Evolutionary conservation across 2,888 invertebrate genomes (phyloP).

Genomic region (Agonopterix alstromeriana): DNA sequence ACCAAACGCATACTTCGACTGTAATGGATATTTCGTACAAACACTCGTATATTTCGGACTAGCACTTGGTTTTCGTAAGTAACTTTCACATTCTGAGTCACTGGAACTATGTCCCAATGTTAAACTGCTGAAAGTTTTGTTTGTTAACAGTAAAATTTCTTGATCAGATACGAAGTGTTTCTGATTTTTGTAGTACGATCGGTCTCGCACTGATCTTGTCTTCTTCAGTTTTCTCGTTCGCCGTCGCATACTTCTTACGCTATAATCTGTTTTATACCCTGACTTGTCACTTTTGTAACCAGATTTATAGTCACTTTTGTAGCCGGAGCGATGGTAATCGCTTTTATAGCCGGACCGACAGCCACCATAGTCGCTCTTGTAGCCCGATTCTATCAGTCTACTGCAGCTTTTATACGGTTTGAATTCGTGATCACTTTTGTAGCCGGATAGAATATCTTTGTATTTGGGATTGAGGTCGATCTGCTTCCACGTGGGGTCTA

Average conservation of each 20-base stretch:
- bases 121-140: slow-evolving; percentile 70
- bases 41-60: slow-evolving; percentile 68
- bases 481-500: slow-evolving; percentile 80
- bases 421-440: slow-evolving; percentile 77
- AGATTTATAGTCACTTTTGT: slow-evolving; percentile 78
- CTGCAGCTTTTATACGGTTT: slow-evolving; percentile 72
- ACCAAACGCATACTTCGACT: slow-evolving; percentile 55
- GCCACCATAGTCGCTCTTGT: slow-evolving; percentile 79
- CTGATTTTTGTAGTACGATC: slow-evolving; percentile 72
- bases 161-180: slow-evolving; percentile 77
- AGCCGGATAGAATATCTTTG: slow-evolving; percentile 76
- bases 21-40: slow-evolving; percentile 58
- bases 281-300: slow-evolving; percentile 79
- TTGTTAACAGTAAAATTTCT: slow-evolving; percentile 76
- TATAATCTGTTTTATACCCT: slow-evolving; percentile 78
- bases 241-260: slow-evolving; percentile 64
- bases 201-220: slow-evolving; percentile 66
- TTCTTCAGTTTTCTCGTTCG: slow-evolving; percentile 70
- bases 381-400: slow-evolving; percentile 74
- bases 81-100: slow-evolving; percentile 68
- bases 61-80: slow-evolving; percentile 52
- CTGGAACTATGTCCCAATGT: slow-evolving; percentile 77
- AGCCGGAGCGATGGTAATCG: slow-evolving; percentile 73
- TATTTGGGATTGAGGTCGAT: slow-evolving; percentile 80
- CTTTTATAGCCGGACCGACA: slow-evolving; percentile 71